These are phyloP conservation scores for Pogonus chalceus DNA, from an alignment of 1,140 invertebrate genomes.

Conservation along the genomic window DNA sequence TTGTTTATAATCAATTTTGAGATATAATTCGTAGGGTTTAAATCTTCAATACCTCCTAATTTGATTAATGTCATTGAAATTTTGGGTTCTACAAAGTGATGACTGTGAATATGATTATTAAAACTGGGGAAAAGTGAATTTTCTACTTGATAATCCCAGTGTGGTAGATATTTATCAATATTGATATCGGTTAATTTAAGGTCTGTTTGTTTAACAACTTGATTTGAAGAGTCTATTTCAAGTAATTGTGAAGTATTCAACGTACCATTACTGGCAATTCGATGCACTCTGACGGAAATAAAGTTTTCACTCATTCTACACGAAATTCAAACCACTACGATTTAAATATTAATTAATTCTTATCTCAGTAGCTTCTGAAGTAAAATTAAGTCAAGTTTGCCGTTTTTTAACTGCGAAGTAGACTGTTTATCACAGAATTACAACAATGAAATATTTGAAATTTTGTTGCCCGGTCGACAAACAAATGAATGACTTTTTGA, in stretches of 20 bases:
- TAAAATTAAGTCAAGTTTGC: not conserved
- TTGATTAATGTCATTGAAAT: constrained; percentile 19
- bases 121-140: too few relatives aligned
- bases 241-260: constrained; percentile 15
- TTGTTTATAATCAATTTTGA: constrained; percentile 11
- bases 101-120: constrained; percentile 16
- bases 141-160: constrained; percentile 2
- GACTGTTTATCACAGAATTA: too few relatives aligned
- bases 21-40: constrained; percentile 18
- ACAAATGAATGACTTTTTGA: too few relatives aligned
- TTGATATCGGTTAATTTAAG: constrained; percentile 3
- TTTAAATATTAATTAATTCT: not conserved
- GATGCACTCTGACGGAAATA: constrained; percentile 19
- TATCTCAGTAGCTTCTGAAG: constrained; percentile 4
- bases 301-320: constrained; percentile 9
- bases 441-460: too few relatives aligned
- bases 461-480: too few relatives aligned
- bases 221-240: constrained; percentile 18
- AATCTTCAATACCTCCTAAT: constrained; percentile 18
- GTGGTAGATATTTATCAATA: constrained; percentile 9
- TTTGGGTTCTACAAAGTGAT: constrained; percentile 16
- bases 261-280: constrained; percentile 15
- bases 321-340: not conserved
- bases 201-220: constrained; percentile 16
- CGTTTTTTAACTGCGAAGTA: not conserved